Conservation (phyloP, 2,888 invertebrate species). For the Zelleria hepariella region DNA sequence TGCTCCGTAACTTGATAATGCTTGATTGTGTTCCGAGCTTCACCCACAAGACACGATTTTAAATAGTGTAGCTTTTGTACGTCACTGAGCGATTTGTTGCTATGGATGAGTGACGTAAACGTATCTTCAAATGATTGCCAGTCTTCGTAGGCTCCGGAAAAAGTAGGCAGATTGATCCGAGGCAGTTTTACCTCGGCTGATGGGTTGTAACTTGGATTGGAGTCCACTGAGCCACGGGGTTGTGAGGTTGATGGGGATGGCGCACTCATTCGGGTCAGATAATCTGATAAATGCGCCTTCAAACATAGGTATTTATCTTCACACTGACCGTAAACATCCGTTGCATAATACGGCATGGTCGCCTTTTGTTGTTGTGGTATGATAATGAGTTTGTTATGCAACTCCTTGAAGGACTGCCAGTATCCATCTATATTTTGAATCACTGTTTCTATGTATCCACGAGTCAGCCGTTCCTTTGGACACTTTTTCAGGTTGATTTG, state of each 20-base stretch:
- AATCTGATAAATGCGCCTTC: background rate
- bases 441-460: background rate
- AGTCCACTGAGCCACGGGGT: background rate
- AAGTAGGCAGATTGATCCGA: background rate
- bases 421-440: background rate
- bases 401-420: background rate
- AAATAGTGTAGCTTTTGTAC: background rate
- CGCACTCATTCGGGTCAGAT: background rate
- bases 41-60: background rate
- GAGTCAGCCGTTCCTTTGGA: background rate
- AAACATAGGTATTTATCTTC: background rate
- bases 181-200: background rate
- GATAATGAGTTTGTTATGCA: background rate
- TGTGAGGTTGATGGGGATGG: background rate
- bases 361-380: background rate
- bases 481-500: background rate
- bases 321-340: background rate
- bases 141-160: background rate
- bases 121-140: constrained; percentile 1
- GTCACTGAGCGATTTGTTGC: background rate
- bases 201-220: background rate
- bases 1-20: background rate
- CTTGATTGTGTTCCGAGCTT: background rate
- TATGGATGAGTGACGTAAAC: background rate
- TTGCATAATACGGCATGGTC: background rate